Conservation (phyloP, 1,140 invertebrate species). For the Phortica variegata region DNA sequence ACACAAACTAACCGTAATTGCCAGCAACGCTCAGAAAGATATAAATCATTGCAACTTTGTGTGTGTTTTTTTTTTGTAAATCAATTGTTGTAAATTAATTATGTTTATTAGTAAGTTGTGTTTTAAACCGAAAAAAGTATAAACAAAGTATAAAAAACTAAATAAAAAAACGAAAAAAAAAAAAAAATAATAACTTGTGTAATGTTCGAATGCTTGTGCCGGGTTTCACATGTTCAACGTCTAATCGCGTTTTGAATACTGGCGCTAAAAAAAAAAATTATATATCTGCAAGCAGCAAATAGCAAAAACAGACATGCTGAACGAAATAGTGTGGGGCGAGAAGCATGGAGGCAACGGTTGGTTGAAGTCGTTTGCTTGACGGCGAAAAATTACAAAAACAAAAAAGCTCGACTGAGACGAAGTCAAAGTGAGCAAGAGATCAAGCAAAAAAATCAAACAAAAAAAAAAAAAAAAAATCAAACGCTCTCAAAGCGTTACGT, state of each 20-base stretch:
- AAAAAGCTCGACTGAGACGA: conserved; percentile 23
- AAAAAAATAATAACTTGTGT: conserved; percentile 19
- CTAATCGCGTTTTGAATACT: conserved; percentile 56
- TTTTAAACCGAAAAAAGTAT: conserved; percentile 12
- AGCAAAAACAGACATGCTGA: conserved; percentile 19
- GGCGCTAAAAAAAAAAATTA: conserved; percentile 11
- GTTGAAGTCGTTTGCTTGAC: not conserved
- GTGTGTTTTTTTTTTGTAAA: conserved; percentile 1
- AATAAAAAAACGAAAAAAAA: conserved; percentile 24
- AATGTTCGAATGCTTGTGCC: conserved; percentile 11
- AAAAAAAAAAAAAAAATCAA: not conserved
- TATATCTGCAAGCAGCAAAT: conserved; percentile 10
- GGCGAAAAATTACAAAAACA: conserved; percentile 17
- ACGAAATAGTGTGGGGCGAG: too few species aligned
- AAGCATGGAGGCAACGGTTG: too few species aligned
- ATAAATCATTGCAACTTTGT: conserved; percentile 40
- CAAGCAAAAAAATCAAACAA: not conserved
- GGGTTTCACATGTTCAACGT: conserved; percentile 56
- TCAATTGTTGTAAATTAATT: conserved; percentile 14
- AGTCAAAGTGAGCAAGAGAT: conserved; percentile 22
- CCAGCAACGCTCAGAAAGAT: conserved; percentile 47
- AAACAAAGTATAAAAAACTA: conserved; percentile 22
- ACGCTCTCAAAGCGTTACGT: conserved; percentile 16
- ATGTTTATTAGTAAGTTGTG: conserved; percentile 8
- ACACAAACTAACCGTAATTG: conserved; percentile 47